phyloP scores from a whole-genome alignment of 2,888 invertebrate species.

The Uloborus plumipes region DNA sequence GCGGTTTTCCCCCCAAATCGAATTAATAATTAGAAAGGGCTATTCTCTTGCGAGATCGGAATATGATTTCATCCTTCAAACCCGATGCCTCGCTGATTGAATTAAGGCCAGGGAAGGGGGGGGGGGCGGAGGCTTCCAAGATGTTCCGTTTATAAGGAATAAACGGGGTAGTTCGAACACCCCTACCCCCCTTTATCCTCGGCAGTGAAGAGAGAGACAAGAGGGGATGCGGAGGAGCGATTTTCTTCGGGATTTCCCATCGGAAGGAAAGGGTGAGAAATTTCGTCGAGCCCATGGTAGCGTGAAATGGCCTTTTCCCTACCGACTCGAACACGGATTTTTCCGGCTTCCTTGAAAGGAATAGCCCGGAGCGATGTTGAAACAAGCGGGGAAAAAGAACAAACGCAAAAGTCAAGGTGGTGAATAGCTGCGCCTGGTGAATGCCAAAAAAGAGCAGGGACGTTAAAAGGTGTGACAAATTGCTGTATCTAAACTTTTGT shows the following conservation, averaged over 20 bases:
- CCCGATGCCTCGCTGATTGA: constrained; percentile 57
- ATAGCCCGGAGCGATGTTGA: neutral
- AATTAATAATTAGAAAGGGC: constrained; percentile 64
- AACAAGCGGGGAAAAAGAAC: neutral
- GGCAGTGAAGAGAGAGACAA: neutral
- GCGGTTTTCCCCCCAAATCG: constrained; percentile 39
- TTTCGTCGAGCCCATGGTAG: constrained; percentile 31
- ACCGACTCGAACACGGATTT: neutral
- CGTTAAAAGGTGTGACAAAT: neutral
- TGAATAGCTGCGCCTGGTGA: neutral
- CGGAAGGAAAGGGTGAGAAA: constrained; percentile 13
- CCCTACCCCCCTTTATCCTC: too few species aligned
- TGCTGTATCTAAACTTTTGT: neutral
- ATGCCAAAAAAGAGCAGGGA: neutral
- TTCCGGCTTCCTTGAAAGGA: neutral
- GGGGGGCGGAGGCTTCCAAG: constrained; percentile 18
- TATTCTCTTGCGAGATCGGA: constrained; percentile 61
- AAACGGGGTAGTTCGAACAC: neutral
- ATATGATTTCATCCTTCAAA: constrained; percentile 63
- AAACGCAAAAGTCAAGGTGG: neutral
- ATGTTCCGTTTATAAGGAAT: neutral
- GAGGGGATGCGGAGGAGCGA: neutral
- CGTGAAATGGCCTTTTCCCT: constrained; percentile 19
- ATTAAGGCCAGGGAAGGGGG: constrained; percentile 30
- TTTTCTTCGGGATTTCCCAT: constrained; percentile 28